Base-by-base conservation (phyloP, 1,140 invertebrate genomes). In the Pygmarrhopalites habei region DNA sequence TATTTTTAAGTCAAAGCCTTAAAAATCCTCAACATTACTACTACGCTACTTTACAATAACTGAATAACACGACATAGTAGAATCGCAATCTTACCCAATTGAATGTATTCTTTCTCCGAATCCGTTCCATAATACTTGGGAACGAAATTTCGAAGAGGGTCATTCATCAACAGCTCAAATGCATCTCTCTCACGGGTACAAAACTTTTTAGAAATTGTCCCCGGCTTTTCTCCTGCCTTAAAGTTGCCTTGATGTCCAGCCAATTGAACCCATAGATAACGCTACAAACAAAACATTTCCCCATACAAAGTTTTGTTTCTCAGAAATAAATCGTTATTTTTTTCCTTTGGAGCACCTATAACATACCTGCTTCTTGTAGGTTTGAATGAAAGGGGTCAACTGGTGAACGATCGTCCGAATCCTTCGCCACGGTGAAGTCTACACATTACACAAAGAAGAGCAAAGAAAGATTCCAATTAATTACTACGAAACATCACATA, bases 321-420 rank as follows among this genome's bases (percentile, higher is more conserved):
- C n/a, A n/a, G n/a, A n/a, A n/a, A n/a, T n/a, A n/a, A n/a, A n/a
- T n/a, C n/a, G n/a, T n/a, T n/a, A n/a, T n/a, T n/a, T n/a, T n/a
- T n/a, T n/a, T n/a, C n/a, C n/a, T n/a, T n/a, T n/a, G n/a, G n/a
- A n/a, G n/a, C n/a, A n/a, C n/a, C n/a, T n/a, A n/a, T n/a, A n/a
- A n/a, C n/a, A n/a, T n/a, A n/a, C n/a, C n/a, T 92, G 88, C 75
- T 94, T 93, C 76, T 94, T 95, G 80, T 94, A 95, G 0, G 90
- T 95, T 78, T 95, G 93, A 74, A 95, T 90, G 80, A 96, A 96
- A 25, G 92, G 92, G 30, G 92, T 92, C 90, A 91, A 94, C 73
- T 92, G 89, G 39, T 71, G 65, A 32, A 96, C 90, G 58, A 94
- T 90, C 74, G 92, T 95, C 49, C 90, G 81, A 32, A 95, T 82